Evolutionary conservation across 2,888 invertebrate species (phyloP), one percentile per base, ranked within the genome.

Genomic region (Oscheius sp.): DNA sequence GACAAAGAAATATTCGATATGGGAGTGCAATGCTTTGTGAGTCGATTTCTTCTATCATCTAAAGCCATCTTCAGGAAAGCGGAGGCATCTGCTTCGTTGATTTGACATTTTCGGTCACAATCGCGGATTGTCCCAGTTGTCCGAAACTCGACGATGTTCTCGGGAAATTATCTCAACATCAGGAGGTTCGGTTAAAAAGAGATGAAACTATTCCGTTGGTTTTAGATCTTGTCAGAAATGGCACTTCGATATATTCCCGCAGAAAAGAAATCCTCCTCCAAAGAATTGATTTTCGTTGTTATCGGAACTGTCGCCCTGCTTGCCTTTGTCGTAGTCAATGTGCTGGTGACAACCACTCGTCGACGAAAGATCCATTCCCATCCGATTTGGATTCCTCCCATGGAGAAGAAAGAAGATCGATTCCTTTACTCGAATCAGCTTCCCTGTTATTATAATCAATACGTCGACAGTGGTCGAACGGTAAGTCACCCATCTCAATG

Each of bases 11-110:
- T 61, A 16, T 43, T 12, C 43, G 7, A 21, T 12, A n/a, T 7
- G 41, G 61, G 61, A n/a, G 21, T 61, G 16, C 16, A 61, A 43
- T 61, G 61, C 43, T 41, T 21, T 18, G 61, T 61, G 23, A 61
- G 61, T 59, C n/a, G 3, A 27, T 9, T 23, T 35, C 2, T 3
- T 16, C 23, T 16, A 7, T 35, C 0, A 6, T 12, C 16, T 6
- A 29, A 59, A 35, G 6, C 35, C 18, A 2, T 43, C 9, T 61
- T 61, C 43, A 61, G 61, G 43, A 43, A 21, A 21, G n/a, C 43
- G 43, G 18, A 41, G 61, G 61, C 35, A 6, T n/a, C 45, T 23
- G 21, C 18, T n/a, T 41, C 18, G 18, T 61, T 7, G 21, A 61
- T 18, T 43, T 61, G 9, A 1, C 13, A 13, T 61, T 61, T 18